phyloP scores from a whole-genome alignment of 1,140 invertebrate genomes.

The Drosophila repleta region DNA sequence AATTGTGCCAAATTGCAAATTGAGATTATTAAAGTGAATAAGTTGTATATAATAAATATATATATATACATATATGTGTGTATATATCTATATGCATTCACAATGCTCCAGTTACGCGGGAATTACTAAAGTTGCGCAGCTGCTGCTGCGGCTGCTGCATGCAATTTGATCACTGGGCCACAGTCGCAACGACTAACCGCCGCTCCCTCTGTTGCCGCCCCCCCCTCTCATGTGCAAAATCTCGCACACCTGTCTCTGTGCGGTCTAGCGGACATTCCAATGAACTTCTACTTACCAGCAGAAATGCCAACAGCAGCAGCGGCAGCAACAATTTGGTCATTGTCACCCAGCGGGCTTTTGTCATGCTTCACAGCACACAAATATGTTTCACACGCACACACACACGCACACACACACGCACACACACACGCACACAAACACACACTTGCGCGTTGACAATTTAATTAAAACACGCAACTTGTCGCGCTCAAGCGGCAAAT shows the following conservation, averaged over 20 bases:
- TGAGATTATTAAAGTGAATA: no score
- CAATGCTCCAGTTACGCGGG: no score
- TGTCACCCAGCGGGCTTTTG: constrained; percentile 18
- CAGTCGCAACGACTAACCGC: constrained; percentile 8
- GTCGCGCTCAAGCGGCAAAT: constrained; percentile 6
- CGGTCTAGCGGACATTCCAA: constrained; percentile 25
- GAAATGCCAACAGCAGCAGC: neutral
- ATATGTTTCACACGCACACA: constrained; percentile 13
- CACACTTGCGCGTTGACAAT: neutral
- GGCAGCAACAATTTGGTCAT: constrained; percentile 5
- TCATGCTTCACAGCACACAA: constrained; percentile 18
- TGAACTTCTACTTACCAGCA: constrained; percentile 3
- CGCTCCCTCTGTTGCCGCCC: neutral
- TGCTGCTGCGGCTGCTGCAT: neutral
- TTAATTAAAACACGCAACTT: constrained; percentile 17
- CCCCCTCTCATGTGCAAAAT: constrained; percentile 32
- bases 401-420: neutral
- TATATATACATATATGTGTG: no score
- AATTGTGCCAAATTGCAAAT: no score
- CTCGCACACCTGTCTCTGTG: constrained; percentile 27
- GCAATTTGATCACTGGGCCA: constrained; percentile 24
- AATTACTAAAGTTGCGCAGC: no score
- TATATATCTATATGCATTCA: no score
- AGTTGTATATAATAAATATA: no score
- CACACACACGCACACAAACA: neutral